Evolutionary conservation across 53 echinoderm and acorn worm genomes (phyloP), one percentile per base, ranked within the genome.

Genomic region (Arbacia lixula): DNA sequence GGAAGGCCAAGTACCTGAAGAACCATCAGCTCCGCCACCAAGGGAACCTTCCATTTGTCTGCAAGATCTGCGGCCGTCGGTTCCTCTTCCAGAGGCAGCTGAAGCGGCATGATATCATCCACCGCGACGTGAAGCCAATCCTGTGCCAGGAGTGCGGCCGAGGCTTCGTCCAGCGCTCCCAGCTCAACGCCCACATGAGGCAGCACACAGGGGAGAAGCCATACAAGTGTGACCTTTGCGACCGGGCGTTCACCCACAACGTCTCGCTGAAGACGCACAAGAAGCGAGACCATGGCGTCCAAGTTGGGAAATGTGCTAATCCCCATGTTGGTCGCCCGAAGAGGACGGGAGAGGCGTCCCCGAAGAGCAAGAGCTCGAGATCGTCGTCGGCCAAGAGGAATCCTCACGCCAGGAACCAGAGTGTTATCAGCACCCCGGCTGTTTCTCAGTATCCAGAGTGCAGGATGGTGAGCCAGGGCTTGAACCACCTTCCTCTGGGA

Each of bases 161-260:
- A 34, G 92, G 92, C 8, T 92, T 92, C 71, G 88, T 88, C 24
- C 92, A 92, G 83, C 88, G 85, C 83, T 92, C 92, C 28, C 88
- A 92, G 55, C 88, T 92, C 85, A 83, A 85, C 32, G 88, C 88
- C 30, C 92, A 92, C 75, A 92, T 92, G 92, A 63, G 92, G 53
- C 88, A 88, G n/a, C 92, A 92, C 49, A 92, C 92, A 9, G 92
- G 92, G 26, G 92, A 92, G 81, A 92, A 92, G 57, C 92, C 92
- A 0, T 92, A 92, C 74, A 88, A 92, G 60, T 92, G 92, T 86
- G 88, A 92, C 57, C 60, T 92, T 51, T 92, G 92, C 51, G 92
- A 92, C 6, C 85, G 88, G 57, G 92, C 92, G 12, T 92, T 92
- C 62, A 88, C 92, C 5, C 92, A 92, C 74, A 92, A 92, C 60